Percentiles rank a stretch among this genome's conserved stretches.
Evolutionary conservation across 2,797 vertebrate genomes (phyloP).

Genomic region (Esox lucius): DNA sequence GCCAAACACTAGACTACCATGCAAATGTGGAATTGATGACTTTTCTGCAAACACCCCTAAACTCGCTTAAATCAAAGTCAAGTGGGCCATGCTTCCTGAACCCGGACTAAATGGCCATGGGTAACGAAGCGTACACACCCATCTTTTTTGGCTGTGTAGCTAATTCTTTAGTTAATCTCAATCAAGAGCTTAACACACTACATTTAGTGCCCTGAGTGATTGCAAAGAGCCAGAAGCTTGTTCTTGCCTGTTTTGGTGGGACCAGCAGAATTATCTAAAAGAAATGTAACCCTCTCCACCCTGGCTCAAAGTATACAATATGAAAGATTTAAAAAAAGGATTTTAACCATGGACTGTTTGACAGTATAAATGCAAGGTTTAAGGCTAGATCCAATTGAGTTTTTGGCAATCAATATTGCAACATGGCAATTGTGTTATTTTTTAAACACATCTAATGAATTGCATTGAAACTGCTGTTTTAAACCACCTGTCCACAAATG

Average conservation of each 20-base stretch:
- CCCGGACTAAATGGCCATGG: constrained; percentile 14
- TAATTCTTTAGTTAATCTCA: constrained; percentile 35
- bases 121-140: constrained; percentile 27
- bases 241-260: constrained; percentile 22
- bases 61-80: constrained; percentile 29
- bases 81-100: constrained; percentile 16
- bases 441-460: constrained; percentile 51
- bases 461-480: constrained; percentile 17
- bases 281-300: not conserved
- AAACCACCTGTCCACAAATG: not conserved
- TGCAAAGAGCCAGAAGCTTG: not conserved
- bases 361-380: constrained; percentile 11
- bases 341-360: not conserved
- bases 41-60: constrained; percentile 8
- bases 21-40: not conserved
- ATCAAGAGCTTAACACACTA: constrained; percentile 14
- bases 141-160: constrained; percentile 24
- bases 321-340: not conserved
- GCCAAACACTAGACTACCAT: not conserved
- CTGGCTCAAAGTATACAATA: not conserved
- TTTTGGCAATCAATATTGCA: constrained; percentile 36
- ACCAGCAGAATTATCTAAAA: not conserved
- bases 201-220: constrained; percentile 17
- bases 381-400: constrained; percentile 38
- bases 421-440: constrained; percentile 30